These are phyloP conservation scores for Drosophila anomelani DNA, from an alignment of 2,888 invertebrate genomes.

Conservation along the genomic window DNA sequence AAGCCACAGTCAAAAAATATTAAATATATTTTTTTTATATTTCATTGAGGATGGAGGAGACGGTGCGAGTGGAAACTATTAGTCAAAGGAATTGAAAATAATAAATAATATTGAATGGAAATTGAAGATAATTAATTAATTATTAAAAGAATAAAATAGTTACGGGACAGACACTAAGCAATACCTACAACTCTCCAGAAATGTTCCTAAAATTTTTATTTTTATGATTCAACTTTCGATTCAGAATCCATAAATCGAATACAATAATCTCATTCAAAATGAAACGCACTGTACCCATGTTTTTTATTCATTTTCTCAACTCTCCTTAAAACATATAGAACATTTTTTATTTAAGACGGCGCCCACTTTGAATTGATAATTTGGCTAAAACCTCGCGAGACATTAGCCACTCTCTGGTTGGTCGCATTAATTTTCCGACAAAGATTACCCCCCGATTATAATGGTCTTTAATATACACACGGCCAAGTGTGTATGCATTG, in stretches of 20 bases:
- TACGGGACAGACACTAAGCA: not conserved
- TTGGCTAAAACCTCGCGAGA: constrained; percentile 13
- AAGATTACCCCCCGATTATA: constrained; percentile 44
- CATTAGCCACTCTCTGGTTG: constrained; percentile 30
- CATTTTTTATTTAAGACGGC: constrained; percentile 42
- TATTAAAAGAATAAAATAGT: not conserved
- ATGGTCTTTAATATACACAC: not conserved
- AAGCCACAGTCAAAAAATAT: constrained; percentile 38
- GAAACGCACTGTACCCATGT: not conserved
- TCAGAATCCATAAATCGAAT: not conserved
- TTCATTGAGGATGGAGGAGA: constrained; percentile 17
- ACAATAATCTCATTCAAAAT: no score
- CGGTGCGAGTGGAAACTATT: not conserved
- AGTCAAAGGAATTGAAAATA: no score
- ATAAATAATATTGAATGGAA: not conserved
- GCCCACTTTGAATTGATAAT: constrained; percentile 37
- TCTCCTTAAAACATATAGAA: not conserved
- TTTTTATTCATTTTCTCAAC: not conserved
- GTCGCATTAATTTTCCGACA: constrained; percentile 59
- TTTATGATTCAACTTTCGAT: not conserved
- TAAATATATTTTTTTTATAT: constrained; percentile 42
- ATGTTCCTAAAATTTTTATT: not conserved
- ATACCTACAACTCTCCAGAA: not conserved
- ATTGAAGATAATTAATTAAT: no score
- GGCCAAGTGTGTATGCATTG: constrained; percentile 45